Evolutionary conservation across 2,888 invertebrate species (phyloP), one percentile per base, ranked within the genome.

Genomic region (Phorcus lineatus): DNA sequence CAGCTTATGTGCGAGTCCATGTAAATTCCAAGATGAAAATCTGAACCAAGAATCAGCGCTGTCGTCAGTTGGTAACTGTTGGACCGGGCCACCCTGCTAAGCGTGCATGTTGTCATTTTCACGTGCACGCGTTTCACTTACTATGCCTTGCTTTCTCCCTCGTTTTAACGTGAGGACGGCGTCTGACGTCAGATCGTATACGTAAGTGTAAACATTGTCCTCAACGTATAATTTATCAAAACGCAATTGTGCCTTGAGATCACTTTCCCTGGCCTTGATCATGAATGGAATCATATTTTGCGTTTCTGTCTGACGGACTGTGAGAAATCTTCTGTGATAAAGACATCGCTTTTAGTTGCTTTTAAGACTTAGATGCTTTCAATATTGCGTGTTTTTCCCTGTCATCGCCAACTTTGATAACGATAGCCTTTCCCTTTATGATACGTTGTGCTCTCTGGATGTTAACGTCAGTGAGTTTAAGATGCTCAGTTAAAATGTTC

Each of bases 261-360:
- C 22, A 4, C 40, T 31, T n/a, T 74, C 31, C 40, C 74, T 36
- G 36, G 40, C 74, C 31, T 74, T 36, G 31, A 74, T 28, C 74
- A 74, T 74, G n/a, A 74, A 74, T 36, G 74, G 74, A 22, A 74
- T 74, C n/a, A 74, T 17, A 17, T 36, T 40, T 74, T 74, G n/a
- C 74, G 36, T 36, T 36, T 74, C 22, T 74, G 74, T 22, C 74
- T 36, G 28, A 74, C 74, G 11, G 22, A 16, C n/a, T 47, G 47
- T 24, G 31, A 31, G 22, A 74, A 74, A 36, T 74, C 74, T 19
- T 74, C 47, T 19, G 17, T 52, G 1, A 36, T 36, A 47, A 11
- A 47, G 1, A 47, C 47, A 9, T 13, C 13, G 11, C 47, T 47
- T 47, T 47, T 6, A 47, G 47, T 9, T 13, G 7, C 13, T 13